Evolutionary conservation across 2,888 invertebrate species (phyloP).

Genomic region (Dasysyrphus tricinctus): DNA sequence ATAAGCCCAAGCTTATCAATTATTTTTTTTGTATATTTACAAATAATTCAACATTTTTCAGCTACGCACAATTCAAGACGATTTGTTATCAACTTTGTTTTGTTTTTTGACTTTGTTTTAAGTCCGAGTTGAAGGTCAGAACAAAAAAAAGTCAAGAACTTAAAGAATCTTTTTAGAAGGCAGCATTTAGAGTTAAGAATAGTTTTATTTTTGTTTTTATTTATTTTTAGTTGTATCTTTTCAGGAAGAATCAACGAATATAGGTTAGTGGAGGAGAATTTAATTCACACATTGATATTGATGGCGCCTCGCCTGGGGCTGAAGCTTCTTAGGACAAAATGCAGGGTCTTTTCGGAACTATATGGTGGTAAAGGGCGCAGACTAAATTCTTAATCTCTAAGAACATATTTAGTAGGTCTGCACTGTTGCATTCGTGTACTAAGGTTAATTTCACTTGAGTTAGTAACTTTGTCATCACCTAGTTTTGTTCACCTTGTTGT

Average conservation of each 20-base stretch:
- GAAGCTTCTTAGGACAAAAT: background rate
- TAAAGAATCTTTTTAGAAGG: background rate
- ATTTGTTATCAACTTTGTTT: slow-evolving; percentile 13
- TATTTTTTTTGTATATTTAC: background rate
- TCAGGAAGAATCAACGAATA: slow-evolving; percentile 13
- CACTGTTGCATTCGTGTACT: too few relatives aligned
- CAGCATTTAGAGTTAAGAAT: too few relatives aligned
- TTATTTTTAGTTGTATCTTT: slow-evolving; percentile 23
- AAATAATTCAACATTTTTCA: background rate
- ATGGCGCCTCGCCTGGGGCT: slow-evolving; percentile 2
- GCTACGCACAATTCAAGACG: slow-evolving; percentile 1
- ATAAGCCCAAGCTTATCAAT: slow-evolving; percentile 54
- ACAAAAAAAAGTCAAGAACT: slow-evolving; percentile 30
- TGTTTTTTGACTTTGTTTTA: slow-evolving; percentile 3
- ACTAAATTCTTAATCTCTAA: too few relatives aligned
- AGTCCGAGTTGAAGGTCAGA: slow-evolving; percentile 46
- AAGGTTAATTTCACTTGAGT: too few relatives aligned
- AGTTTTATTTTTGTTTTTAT: background rate
- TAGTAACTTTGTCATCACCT: too few relatives aligned
- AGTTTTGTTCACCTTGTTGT: too few relatives aligned
- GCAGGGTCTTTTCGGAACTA: background rate
- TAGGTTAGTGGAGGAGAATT: slow-evolving; percentile 14
- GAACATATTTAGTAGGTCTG: too few relatives aligned
- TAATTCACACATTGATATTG: background rate
- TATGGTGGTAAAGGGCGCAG: background rate